A percentile compares a stretch with the other conserved stretches of the same genome.
These are phyloP conservation scores for Eupithecia subumbrata DNA, from an alignment of 2,888 invertebrate species.

Conservation along the genomic window DNA sequence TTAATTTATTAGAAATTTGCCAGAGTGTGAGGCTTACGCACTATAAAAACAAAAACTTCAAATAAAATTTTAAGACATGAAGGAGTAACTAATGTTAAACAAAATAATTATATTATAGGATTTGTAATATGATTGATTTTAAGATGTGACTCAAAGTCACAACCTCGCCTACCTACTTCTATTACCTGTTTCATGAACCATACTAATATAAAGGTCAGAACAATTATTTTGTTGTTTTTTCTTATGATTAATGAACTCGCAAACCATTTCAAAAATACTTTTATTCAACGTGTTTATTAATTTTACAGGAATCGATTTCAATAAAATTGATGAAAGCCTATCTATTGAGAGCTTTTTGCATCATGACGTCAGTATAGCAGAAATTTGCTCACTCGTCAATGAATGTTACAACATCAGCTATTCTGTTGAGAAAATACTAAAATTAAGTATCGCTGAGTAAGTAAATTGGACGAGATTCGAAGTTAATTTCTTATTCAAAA, in stretches of 20 bases:
- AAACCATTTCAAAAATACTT: neutral
- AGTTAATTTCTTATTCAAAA: neutral
- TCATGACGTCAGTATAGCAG: conserved; percentile 43
- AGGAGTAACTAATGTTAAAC: neutral
- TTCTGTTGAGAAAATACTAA: conserved; percentile 40
- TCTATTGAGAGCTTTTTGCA: conserved; percentile 43
- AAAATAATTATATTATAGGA: too few species aligned
- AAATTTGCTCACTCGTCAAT: conserved; percentile 48
- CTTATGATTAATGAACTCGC: neutral
- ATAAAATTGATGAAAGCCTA: conserved; percentile 42
- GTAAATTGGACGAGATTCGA: conserved; percentile 7
- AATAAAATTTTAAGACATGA: too few species aligned
- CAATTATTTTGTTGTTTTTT: too few species aligned
- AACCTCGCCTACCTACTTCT: too few species aligned
- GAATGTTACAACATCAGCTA: conserved; percentile 42
- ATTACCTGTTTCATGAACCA: too few species aligned
- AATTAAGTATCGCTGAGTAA: conserved; percentile 57
- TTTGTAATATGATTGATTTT: too few species aligned
- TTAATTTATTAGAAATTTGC: too few species aligned
- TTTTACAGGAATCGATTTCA: neutral
- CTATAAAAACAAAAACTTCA: too few species aligned
- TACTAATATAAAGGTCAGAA: too few species aligned
- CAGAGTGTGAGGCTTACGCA: too few species aligned
- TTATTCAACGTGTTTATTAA: neutral
- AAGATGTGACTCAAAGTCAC: too few species aligned